Evolutionary conservation across 2,113 vertebrate species (phyloP).

Genomic region (Macroglossus sobrinus): DNA sequence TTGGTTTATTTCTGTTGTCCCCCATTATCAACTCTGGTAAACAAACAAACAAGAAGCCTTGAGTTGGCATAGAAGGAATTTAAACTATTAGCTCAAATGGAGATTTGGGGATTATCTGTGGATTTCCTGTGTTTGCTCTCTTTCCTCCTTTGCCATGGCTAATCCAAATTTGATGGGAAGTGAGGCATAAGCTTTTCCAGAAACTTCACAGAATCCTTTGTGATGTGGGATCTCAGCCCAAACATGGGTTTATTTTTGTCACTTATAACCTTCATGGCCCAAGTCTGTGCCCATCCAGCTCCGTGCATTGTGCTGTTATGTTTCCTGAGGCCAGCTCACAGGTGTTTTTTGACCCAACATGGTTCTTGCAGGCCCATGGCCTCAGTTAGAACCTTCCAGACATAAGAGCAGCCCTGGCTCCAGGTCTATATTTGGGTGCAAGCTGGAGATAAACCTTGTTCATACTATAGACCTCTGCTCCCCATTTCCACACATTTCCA

Average conservation of each 20-base stretch:
- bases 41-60: not conserved
- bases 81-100: not conserved
- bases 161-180: constrained; percentile 55
- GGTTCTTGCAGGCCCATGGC: not conserved
- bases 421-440: rapidly evolving
- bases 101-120: constrained; percentile 46
- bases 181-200: not conserved
- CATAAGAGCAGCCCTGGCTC: not conserved
- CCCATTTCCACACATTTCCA: not conserved
- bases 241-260: not conserved
- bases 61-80: not conserved
- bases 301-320: not conserved
- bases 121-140: constrained; percentile 62
- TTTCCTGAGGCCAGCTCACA: not conserved
- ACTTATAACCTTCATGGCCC: not conserved
- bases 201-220: not conserved
- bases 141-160: not conserved
- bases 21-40: not conserved
- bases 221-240: not conserved
- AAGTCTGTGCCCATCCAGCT: not conserved
- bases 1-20: not conserved
- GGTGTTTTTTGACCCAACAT: not conserved
- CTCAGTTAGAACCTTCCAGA: not conserved
- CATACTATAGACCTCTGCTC: not conserved
- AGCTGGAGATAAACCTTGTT: not conserved